These are phyloP conservation scores for Vollenhovia emeryi DNA, from an alignment of 1,140 invertebrate genomes.

Conservation along the genomic window DNA sequence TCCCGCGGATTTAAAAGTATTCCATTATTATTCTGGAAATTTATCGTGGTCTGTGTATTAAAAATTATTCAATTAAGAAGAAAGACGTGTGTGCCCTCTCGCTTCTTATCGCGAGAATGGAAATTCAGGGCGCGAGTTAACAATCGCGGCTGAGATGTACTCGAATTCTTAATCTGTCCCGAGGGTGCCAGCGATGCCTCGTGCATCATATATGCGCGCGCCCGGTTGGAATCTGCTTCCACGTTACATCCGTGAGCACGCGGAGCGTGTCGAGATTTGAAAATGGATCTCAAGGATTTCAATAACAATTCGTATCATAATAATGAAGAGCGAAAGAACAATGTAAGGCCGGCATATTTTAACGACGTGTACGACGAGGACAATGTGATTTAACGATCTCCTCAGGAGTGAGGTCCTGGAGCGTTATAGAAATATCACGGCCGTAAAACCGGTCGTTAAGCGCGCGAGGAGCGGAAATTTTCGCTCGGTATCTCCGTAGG, in stretches of 20 bases:
- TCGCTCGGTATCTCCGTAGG: conserved; percentile 16
- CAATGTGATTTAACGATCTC: conserved; percentile 35
- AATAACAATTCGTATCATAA: background rate
- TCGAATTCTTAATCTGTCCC: conserved; percentile 7
- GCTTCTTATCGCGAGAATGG: too few relatives aligned
- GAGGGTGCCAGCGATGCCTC: background rate
- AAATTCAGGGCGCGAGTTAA: background rate
- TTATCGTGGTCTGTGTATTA: background rate
- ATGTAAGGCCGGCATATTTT: conserved; percentile 14
- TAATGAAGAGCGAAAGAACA: background rate
- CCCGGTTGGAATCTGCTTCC: background rate
- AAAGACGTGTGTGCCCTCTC: too few relatives aligned
- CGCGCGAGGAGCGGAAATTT: conserved; percentile 30
- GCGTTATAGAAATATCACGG: conserved; percentile 38
- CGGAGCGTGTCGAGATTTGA: background rate
- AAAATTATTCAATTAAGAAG: background rate
- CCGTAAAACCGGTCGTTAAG: conserved; percentile 52
- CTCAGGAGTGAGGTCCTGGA: conserved; percentile 3
- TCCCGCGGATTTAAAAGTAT: conserved; percentile 5
- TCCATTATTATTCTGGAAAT: background rate
- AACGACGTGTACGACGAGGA: background rate
- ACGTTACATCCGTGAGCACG: background rate
- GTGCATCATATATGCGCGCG: background rate
- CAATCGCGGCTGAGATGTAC: background rate
- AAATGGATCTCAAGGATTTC: background rate